A percentile compares a stretch with the other conserved stretches of the same genome.
Evolutionary conservation across 1,140 invertebrate genomes (phyloP).

Genomic region (Brachionus asplanchnoidis): DNA sequence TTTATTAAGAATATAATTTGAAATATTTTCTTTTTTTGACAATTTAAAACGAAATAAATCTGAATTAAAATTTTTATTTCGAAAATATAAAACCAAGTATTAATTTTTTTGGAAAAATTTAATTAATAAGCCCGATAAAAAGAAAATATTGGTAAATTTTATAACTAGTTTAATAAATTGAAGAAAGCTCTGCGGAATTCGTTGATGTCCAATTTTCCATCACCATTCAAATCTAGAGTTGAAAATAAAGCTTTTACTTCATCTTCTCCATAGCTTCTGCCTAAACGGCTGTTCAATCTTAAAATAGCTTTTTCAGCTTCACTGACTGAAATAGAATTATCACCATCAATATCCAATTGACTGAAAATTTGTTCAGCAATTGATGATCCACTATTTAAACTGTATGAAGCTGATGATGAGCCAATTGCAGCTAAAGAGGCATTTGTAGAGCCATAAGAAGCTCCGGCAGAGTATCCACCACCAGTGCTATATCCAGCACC

Average conservation of each 20-base stretch:
- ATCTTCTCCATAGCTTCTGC: slow-evolving; percentile 34
- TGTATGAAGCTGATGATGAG: not conserved
- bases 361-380: slow-evolving; percentile 10
- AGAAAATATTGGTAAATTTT: not conserved
- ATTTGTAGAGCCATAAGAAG: not conserved
- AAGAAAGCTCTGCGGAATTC: slow-evolving; percentile 34
- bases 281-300: slow-evolving; percentile 33
- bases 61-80: too few species aligned
- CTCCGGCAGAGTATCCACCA: not conserved
- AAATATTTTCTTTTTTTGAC: too few species aligned
- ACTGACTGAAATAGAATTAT: not conserved
- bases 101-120: not conserved
- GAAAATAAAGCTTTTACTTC: slow-evolving; percentile 33
- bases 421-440: not conserved
- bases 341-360: slow-evolving; percentile 32
- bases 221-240: not conserved
- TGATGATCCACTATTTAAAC: not conserved
- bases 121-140: not conserved
- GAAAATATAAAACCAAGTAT: not conserved
- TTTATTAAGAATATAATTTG: too few species aligned
- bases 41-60: too few species aligned
- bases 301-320: slow-evolving; percentile 25
- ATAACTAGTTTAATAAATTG: not conserved
- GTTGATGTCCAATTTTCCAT: slow-evolving; percentile 1
- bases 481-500: not conserved